Base-by-base conservation (phyloP, 2,888 invertebrate species). In the Pyrgus malvae region DNA sequence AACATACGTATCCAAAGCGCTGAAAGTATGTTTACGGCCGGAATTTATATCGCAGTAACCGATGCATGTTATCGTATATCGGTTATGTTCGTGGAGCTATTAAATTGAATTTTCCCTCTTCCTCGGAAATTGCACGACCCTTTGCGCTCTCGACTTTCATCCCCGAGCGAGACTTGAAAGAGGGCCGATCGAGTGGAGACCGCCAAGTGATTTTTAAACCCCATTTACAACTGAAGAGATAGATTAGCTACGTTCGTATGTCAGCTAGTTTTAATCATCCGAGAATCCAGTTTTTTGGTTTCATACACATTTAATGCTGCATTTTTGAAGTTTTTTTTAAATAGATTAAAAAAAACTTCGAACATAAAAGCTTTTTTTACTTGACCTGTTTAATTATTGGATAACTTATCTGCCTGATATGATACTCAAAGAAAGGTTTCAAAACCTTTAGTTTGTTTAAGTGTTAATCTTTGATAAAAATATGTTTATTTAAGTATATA, bases 161-260 rank as follows among this genome's bases (percentile, higher is more conserved):
- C 72, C 74, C 65, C 60, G 69, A 74, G 67, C 65, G 65, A 68
- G 44, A 66, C 72, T 70, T 64, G 65, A 68, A 69, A 65, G 68
- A 73, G 73, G 71, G 58, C 56, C 66, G 62, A 65, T 64, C 63
- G 61, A 67, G 65, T 64, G 66, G 59, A 64, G 70, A 69, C 65
- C 64, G 65, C 68, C 67, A 76, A 81, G 76, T 78, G 80, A 78
- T 79, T 79, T 78, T 79, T 74, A 77, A 81, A 77, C 79, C 76
- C 68, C 77, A 77, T 82, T 78, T 81, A 72, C 74, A 72, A 60
- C 64, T 65, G 62, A 69, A 72, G 65, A 66, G 45, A 53, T 19
- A 45, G 53, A 45, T 53, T 53, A 53, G 45, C 45, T 45, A 23
- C 38, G 38, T 53, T 45, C 35, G 27, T 53, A 29, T 40, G 45